Base-by-base conservation (phyloP, 2,113 vertebrate genomes). In the Platichthys stellatus region DNA sequence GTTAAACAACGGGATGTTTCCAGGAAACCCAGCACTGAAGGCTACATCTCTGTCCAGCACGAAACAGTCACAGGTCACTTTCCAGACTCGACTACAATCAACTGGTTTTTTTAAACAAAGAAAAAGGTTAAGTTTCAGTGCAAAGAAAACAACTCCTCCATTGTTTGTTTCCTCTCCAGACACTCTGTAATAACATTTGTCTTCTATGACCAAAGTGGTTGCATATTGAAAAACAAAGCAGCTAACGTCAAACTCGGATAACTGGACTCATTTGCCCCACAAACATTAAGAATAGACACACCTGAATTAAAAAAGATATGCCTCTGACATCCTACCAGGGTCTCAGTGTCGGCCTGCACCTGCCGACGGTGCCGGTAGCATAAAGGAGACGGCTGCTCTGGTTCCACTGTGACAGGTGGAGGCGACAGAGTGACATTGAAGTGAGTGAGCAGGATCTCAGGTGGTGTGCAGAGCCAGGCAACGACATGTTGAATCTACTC, bases 181-280 rank as follows among this genome's bases (percentile, higher is more conserved):
- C 95, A 96, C 92, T 92, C 80, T 60, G 76, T 85, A 81, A 69
- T 81, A 83, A 89, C 77, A 84, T 96, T 94, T 28, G 26, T 96
- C 95, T 96, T 96, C 92, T 94, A 95, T 96, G 95, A 97, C 71
- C 95, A 92, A 97, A 98, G 97, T 98, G 97, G 97, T 99, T 99
- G 97, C 98, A 98, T 99, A 98, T 97, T 97, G 74, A 85, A 96
- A 97, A 98, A 98, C 96, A 96, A 99, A 98, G 97, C 98, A 97
- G 96, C 97, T 97, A 98, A 97, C 94, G 94, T 88, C 78, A 89
- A 89, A 91, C 95, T 96, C 96, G 76, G 76, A 93, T 86, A 92
- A 95, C 93, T 94, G 94, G 95, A 94, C 93, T 94, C 90, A 91
- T 74, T 76, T 88, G 92, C 92, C 91, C 94, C 79, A 93, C 93